Conservation (phyloP, 2,797 vertebrate genomes). For the Hippopotamyrus pictus region DNA sequence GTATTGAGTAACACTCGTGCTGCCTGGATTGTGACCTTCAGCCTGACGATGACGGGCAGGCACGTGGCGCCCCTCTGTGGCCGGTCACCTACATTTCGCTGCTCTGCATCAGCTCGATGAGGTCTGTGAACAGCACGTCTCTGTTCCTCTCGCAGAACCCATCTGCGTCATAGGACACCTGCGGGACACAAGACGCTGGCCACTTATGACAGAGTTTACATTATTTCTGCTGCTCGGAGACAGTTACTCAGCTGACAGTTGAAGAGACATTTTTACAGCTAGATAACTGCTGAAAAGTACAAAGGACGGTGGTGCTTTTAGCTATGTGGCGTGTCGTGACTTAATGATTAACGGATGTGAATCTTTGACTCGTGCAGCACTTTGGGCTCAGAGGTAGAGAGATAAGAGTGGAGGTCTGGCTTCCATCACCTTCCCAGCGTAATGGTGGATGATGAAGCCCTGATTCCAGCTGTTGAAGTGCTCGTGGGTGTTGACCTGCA, state of each 20-base stretch:
- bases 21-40: background rate
- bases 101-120: conserved; percentile 98
- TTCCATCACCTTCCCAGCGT: conserved; percentile 84
- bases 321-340: background rate
- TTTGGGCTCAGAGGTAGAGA: background rate
- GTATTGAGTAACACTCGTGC: background rate
- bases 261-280: background rate
- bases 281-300: background rate
- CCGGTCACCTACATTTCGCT: conserved; percentile 83
- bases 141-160: conserved; percentile 97
- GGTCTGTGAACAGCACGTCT: conserved; percentile 92
- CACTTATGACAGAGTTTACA: background rate
- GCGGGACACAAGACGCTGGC: conserved; percentile 11
- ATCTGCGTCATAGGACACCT: conserved; percentile 97
- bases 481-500: conserved; percentile 89
- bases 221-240: conserved; percentile 10
- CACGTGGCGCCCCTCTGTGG: too few relatives aligned
- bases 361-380: background rate
- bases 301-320: background rate
- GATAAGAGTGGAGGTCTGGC: background rate
- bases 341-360: background rate
- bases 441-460: conserved; percentile 97
- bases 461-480: conserved; percentile 99
- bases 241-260: background rate
- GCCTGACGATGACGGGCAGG: background rate